A percentile compares a stretch with the other conserved stretches of the same genome.
phyloP scores from a whole-genome alignment of 1,140 invertebrate genomes.

The Philaenus spumarius region DNA sequence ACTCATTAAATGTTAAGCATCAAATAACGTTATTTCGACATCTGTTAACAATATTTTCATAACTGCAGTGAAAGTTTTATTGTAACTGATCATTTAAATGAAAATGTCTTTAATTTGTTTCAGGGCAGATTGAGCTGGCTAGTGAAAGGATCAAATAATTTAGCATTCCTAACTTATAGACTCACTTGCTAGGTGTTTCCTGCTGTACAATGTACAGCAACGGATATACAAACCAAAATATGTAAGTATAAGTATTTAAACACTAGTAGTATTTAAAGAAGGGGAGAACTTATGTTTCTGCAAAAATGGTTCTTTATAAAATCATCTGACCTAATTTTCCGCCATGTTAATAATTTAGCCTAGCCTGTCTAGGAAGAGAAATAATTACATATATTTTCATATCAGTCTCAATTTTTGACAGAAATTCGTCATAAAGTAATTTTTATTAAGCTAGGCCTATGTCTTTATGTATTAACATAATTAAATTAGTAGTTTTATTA shows the following conservation, averaged over 20 bases:
- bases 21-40: neutral
- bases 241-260: no score
- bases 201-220: conserved; percentile 15
- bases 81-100: neutral
- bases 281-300: no score
- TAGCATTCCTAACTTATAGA: neutral
- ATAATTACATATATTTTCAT: no score
- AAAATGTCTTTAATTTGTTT: neutral
- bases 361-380: no score
- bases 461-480: no score
- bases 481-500: no score
- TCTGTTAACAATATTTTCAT: neutral
- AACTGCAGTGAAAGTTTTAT: neutral
- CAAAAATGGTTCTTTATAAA: no score
- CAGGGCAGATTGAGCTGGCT: conserved; percentile 5
- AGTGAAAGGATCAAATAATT: neutral
- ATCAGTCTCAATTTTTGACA: no score
- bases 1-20: neutral
- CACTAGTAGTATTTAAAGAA: no score
- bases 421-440: no score
- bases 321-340: neutral
- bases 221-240: conserved; percentile 9
- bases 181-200: no score
- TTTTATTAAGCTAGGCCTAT: no score
- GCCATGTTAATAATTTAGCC: neutral